Conservation (phyloP, 53 echinoderm and acorn worm species). For the Luidia sarsii region DNA sequence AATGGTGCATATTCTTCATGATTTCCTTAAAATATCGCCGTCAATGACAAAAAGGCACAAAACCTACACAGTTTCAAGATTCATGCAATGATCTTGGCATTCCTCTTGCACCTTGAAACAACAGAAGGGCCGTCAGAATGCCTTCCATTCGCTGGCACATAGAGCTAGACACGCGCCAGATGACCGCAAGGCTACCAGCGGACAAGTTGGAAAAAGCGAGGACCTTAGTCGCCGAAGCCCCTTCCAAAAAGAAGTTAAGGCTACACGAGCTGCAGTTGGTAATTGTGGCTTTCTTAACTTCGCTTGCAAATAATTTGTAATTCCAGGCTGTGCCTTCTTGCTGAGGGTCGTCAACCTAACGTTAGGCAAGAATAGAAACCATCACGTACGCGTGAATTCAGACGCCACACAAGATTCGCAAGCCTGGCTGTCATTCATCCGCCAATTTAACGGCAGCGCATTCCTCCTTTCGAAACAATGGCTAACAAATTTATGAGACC, state of each 20-base stretch:
- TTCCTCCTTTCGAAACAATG: too few species aligned
- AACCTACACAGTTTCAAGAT: too few species aligned
- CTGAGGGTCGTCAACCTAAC: background rate
- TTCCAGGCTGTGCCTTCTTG: slow-evolving; percentile 1
- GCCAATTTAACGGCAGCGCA: too few species aligned
- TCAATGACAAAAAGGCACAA: too few species aligned
- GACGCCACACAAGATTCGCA: background rate
- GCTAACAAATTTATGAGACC: background rate
- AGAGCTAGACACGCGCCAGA: background rate
- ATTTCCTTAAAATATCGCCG: too few species aligned
- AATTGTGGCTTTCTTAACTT: slow-evolving; percentile 11
- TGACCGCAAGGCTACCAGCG: background rate
- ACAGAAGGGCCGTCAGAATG: background rate
- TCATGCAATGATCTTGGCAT: too few species aligned
- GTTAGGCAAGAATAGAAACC: background rate
- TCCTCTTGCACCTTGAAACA: too few species aligned
- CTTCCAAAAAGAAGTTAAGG: background rate
- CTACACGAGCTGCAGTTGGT: background rate
- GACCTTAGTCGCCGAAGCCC: background rate
- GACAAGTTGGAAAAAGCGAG: too few species aligned
- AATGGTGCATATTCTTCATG: too few species aligned
- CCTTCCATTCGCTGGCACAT: slow-evolving; percentile 5
- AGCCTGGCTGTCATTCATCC: background rate
- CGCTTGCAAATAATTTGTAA: slow-evolving; percentile 10
- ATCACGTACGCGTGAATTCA: background rate